Conservation (phyloP, 2,113 vertebrate species). For the Nansenia antarctica region DNA sequence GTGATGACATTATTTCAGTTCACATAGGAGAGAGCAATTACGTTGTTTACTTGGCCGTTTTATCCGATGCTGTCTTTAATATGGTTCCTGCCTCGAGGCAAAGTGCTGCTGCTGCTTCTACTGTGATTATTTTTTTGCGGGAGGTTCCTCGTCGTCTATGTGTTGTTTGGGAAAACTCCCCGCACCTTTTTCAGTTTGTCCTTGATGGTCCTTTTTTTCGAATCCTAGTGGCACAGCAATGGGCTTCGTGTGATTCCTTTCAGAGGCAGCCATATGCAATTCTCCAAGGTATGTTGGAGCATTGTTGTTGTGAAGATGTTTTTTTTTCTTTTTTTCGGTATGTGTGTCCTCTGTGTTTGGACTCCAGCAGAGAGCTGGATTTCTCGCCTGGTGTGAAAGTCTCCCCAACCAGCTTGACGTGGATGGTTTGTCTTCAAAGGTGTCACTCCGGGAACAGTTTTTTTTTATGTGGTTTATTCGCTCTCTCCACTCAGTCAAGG, state of each 20-base stretch:
- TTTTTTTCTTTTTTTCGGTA: neutral
- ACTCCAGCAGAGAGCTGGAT: constrained; percentile 1
- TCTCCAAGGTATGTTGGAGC: neutral
- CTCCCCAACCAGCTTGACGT: constrained; percentile 3
- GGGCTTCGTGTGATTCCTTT: neutral
- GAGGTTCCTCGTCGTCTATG: too few species aligned
- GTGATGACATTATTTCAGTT: constrained; percentile 38
- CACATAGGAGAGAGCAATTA: constrained; percentile 57
- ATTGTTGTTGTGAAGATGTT: constrained; percentile 8
- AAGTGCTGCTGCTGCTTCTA: too few species aligned
- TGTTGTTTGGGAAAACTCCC: neutral
- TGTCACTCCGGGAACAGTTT: constrained; percentile 4
- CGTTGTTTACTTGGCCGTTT: constrained; percentile 49
- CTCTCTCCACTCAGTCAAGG: neutral
- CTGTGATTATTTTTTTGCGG: neutral
- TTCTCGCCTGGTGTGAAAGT: constrained; percentile 20
- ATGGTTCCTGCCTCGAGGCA: constrained; percentile 2
- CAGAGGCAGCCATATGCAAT: constrained; percentile 6
- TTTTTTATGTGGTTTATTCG: neutral
- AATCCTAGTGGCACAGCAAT: constrained; percentile 15
- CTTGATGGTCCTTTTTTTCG: constrained; percentile 7
- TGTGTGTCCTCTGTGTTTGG: neutral
- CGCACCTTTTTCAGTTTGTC: constrained; percentile 22
- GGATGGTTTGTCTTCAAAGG: constrained; percentile 4
- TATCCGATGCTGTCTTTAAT: constrained; percentile 28